Conservation (phyloP, 1,140 invertebrate species). For the Euura lappo region DNA sequence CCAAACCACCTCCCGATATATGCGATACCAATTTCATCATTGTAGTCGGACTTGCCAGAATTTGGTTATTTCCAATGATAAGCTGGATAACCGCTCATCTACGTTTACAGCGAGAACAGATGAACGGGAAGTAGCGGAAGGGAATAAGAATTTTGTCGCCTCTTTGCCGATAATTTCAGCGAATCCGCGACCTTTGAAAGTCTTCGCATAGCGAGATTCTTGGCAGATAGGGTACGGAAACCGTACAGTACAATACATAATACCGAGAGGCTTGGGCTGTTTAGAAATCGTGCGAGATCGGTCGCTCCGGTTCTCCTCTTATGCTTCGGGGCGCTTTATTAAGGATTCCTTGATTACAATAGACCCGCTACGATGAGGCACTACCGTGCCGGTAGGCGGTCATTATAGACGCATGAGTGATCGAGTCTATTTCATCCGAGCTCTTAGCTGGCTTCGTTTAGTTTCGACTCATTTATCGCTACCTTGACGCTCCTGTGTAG, state of each 20-base stretch:
- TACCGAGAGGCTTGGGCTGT: not conserved
- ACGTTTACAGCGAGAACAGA: too few species aligned
- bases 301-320: not conserved
- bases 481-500: not conserved
- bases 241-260: not conserved
- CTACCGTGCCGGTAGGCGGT: not conserved
- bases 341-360: slow-evolving; percentile 5
- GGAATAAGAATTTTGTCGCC: too few species aligned
- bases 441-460: not conserved
- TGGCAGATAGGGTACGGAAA: not conserved
- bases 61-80: too few species aligned
- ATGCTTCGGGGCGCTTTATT: not conserved
- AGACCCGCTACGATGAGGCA: not conserved
- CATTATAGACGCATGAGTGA: not conserved
- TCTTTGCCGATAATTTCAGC: too few species aligned
- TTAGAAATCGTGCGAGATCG: slow-evolving; percentile 1
- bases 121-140: too few species aligned
- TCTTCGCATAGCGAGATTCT: too few species aligned
- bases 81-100: too few species aligned
- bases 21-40: too few species aligned
- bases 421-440: not conserved
- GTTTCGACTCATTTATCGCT: not conserved
- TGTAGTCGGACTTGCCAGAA: too few species aligned
- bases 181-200: too few species aligned
- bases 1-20: too few species aligned